Conservation (phyloP, 2,113 vertebrate species). For the Scomber colias region DNA sequence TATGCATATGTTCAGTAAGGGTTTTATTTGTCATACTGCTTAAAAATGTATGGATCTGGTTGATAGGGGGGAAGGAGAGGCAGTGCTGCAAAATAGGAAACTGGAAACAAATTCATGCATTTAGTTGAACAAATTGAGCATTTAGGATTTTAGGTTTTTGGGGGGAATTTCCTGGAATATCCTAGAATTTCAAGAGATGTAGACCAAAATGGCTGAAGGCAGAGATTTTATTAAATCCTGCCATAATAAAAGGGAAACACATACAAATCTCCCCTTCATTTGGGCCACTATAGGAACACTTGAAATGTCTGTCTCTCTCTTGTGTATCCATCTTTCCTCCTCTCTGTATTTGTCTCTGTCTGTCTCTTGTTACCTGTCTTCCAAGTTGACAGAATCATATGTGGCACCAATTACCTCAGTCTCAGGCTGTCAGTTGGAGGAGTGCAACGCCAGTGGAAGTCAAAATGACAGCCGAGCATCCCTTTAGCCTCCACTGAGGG, state of each 20-base stretch:
- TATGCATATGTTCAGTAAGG: conserved; percentile 22
- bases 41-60: conserved; percentile 14
- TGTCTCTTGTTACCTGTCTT: conserved; percentile 54
- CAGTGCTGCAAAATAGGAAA: neutral
- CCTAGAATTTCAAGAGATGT: neutral
- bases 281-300: neutral
- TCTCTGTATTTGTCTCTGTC: conserved; percentile 21
- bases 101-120: neutral
- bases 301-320: neutral
- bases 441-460: conserved; percentile 40
- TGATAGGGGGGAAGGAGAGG: conserved; percentile 23
- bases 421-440: conserved; percentile 44
- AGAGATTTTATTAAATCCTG: neutral
- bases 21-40: conserved; percentile 24
- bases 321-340: neutral
- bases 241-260: neutral
- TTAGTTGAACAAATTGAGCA: conserved; percentile 11
- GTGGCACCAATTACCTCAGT: conserved; percentile 69
- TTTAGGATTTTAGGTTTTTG: neutral
- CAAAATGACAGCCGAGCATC: conserved; percentile 48
- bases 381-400: conserved; percentile 62
- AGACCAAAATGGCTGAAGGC: neutral
- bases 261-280: neutral
- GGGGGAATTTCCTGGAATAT: neutral
- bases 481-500: conserved; percentile 39